A percentile compares a stretch with the other conserved stretches of the same genome.
phyloP scores from a whole-genome alignment of 2,797 vertebrate genomes.

The Manis pentadactyla region DNA sequence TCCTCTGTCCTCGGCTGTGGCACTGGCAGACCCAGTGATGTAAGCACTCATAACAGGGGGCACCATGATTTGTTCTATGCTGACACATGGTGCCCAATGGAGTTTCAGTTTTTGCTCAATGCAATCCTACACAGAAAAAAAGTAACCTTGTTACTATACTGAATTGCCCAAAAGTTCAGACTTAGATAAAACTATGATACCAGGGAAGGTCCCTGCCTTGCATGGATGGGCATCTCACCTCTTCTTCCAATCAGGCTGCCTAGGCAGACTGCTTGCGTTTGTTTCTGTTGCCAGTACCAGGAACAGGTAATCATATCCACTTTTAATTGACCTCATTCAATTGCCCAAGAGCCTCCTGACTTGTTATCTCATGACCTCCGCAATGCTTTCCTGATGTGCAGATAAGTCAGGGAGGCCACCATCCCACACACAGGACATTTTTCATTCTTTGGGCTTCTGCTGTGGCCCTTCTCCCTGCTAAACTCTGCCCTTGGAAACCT shows the following conservation, averaged over 20 bases:
- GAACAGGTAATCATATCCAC: not conserved
- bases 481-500: not conserved
- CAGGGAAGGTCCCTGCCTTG: not conserved
- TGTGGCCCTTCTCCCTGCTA: not conserved
- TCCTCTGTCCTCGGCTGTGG: not conserved
- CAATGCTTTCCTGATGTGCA: not conserved
- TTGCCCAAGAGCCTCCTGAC: constrained; percentile 57
- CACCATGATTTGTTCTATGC: not conserved
- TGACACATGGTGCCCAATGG: not conserved
- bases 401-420: constrained; percentile 36
- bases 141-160: not conserved
- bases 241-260: not conserved
- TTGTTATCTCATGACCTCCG: constrained; percentile 32
- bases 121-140: not conserved
- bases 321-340: constrained; percentile 47
- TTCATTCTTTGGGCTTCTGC: not conserved
- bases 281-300: constrained; percentile 13
- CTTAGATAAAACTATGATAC: not conserved
- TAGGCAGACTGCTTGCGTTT: constrained; percentile 21
- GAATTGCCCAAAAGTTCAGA: not conserved
- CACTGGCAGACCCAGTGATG: not conserved
- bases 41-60: not conserved
- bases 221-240: not conserved
- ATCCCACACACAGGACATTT: not conserved
- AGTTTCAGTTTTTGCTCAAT: not conserved